phyloP scores from a whole-genome alignment of 2,888 invertebrate genomes.

The Melipona beecheii region DNA sequence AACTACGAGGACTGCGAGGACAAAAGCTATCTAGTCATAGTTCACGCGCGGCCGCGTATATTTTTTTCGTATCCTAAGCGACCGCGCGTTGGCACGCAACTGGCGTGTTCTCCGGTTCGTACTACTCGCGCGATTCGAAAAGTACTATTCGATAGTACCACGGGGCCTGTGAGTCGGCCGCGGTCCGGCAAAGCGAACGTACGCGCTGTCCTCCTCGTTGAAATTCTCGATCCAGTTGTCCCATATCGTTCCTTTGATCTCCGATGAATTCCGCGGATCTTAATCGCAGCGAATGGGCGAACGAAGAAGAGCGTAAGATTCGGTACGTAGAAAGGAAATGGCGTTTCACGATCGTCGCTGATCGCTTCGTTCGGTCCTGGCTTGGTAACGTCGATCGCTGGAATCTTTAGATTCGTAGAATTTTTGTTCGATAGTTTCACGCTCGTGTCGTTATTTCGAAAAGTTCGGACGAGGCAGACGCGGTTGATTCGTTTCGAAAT shows the following conservation, averaged over 20 bases:
- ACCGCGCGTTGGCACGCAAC: conserved; percentile 36
- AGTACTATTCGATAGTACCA: neutral
- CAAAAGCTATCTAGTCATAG: conserved; percentile 39
- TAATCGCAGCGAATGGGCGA: conserved; percentile 23
- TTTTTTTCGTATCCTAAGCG: conserved; percentile 61
- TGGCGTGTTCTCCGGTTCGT: conserved; percentile 6
- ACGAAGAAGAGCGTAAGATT: conserved; percentile 29
- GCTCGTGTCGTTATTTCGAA: too few species aligned
- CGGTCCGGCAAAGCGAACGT: conserved; percentile 2
- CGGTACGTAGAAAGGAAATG: conserved; percentile 7
- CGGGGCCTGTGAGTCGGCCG: conserved; percentile 28
- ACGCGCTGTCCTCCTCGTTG: conserved; percentile 24
- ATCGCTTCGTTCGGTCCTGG: conserved; percentile 11
- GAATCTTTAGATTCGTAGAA: too few species aligned
- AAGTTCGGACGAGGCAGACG: neutral
- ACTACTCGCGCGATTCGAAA: conserved; percentile 14
- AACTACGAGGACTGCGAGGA: conserved; percentile 26
- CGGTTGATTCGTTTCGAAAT: too few species aligned
- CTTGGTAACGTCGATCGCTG: conserved; percentile 1
- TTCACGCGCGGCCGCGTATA: conserved; percentile 59
- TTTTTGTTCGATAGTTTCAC: too few species aligned
- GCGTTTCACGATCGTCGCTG: conserved; percentile 37
- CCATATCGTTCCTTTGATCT: conserved; percentile 61
- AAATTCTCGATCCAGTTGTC: conserved; percentile 39
- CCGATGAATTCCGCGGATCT: conserved; percentile 36